Conservation (phyloP, 2,888 invertebrate species). For the Dicyrtomina minuta region DNA sequence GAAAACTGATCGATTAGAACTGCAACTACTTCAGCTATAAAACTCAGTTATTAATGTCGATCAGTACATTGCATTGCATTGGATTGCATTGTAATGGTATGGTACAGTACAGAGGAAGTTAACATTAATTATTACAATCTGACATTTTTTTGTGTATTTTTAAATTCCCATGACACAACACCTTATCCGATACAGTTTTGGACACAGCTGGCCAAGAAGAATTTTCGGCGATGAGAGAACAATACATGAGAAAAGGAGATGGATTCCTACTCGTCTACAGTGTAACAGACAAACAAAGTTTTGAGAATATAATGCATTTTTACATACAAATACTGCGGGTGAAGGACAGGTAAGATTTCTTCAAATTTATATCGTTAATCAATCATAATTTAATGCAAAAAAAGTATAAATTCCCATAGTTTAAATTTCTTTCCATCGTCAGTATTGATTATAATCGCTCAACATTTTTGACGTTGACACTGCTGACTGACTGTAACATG, state of each 20-base stretch:
- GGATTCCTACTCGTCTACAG: conserved; percentile 92
- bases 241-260: conserved; percentile 90
- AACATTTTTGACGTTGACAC: neutral
- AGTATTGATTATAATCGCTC: neutral
- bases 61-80: too few species aligned
- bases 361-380: too few species aligned
- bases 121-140: neutral
- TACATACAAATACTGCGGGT: conserved; percentile 87
- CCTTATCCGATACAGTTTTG: conserved; percentile 66
- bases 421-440: conserved; percentile 1
- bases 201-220: conserved; percentile 96
- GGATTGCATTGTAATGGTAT: too few species aligned
- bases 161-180: too few species aligned
- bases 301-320: conserved; percentile 82
- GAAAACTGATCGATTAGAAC: too few species aligned
- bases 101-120: neutral
- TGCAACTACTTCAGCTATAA: too few species aligned
- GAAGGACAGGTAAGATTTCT: conserved; percentile 68
- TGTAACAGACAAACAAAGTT: conserved; percentile 87
- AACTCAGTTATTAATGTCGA: too few species aligned
- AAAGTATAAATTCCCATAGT: too few species aligned
- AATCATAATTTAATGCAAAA: too few species aligned
- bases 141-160: neutral
- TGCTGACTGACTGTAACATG: neutral
- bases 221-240: conserved; percentile 92